These are phyloP conservation scores for Epinephelus fuscoguttatus DNA, from an alignment of 2,113 vertebrate species.

Conservation along the genomic window DNA sequence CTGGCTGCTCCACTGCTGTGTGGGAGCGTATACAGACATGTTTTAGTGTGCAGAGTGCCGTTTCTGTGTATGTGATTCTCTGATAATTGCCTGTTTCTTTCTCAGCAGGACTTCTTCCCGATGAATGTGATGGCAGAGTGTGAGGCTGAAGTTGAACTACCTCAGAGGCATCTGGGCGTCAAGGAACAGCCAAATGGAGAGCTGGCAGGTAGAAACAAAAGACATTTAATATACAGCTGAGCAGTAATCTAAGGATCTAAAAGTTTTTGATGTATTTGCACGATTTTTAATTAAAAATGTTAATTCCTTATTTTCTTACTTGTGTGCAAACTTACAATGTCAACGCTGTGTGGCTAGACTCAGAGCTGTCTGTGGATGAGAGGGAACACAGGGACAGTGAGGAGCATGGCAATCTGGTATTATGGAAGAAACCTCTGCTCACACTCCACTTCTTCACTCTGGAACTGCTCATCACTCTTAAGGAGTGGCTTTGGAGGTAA, in stretches of 20 bases:
- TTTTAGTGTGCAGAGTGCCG: background rate
- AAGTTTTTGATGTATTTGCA: background rate
- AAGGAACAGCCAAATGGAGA: conserved; percentile 88
- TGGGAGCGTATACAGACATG: background rate
- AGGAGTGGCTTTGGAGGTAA: conserved; percentile 92
- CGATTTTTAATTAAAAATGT: background rate
- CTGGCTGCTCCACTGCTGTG: background rate
- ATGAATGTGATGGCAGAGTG: conserved; percentile 88
- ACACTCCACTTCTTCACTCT: conserved; percentile 92
- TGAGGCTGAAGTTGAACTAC: conserved; percentile 82
- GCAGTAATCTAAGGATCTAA: background rate
- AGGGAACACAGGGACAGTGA: conserved; percentile 85
- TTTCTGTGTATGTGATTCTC: background rate
- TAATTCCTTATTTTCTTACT: background rate
- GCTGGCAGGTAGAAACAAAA: conserved; percentile 81
- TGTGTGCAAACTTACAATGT: background rate
- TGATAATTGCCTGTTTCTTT: conserved; percentile 14
- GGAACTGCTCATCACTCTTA: conserved; percentile 88
- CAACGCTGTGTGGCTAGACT: conserved; percentile 69
- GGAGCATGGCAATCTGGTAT: conserved; percentile 87
- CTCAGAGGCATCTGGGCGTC: conserved; percentile 83
- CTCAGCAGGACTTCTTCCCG: conserved; percentile 49
- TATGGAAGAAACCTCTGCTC: conserved; percentile 90
- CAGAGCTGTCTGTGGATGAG: conserved; percentile 78
- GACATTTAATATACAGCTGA: too few relatives aligned